Evolutionary conservation across 2,113 vertebrate species (phyloP).

Genomic region (Myrmecophaga tridactyla): DNA sequence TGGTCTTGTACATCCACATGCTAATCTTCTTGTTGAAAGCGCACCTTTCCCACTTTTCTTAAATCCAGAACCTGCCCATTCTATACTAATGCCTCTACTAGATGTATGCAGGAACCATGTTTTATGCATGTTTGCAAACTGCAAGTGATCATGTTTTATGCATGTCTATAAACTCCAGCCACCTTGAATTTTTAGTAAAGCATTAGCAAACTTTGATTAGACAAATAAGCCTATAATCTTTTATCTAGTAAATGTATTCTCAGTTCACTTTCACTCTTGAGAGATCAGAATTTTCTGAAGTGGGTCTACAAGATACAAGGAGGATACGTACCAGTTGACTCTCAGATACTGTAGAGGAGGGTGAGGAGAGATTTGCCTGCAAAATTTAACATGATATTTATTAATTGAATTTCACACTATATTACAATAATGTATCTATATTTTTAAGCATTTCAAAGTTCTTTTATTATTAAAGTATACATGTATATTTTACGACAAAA

Average conservation of each 20-base stretch:
- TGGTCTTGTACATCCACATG: not conserved
- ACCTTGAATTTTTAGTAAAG: not conserved
- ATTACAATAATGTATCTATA: not conserved
- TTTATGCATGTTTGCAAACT: not conserved
- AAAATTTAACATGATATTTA: slow-evolving; percentile 58
- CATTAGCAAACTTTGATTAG: not conserved
- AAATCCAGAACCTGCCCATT: not conserved
- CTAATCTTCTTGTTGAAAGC: not conserved
- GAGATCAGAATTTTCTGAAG: not conserved
- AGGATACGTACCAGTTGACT: slow-evolving; percentile 82
- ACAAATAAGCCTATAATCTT: not conserved
- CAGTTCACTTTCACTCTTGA: not conserved
- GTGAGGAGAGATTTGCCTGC: slow-evolving; percentile 88
- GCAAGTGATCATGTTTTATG: not conserved
- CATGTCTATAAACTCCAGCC: not conserved
- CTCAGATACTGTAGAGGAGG: slow-evolving; percentile 71
- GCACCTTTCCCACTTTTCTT: not conserved
- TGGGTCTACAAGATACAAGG: not conserved
- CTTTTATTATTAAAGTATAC: not conserved
- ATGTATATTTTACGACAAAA: not conserved
- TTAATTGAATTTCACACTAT: slow-evolving; percentile 20
- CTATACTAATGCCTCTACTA: not conserved
- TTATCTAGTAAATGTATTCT: not conserved
- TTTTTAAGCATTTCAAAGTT: not conserved
- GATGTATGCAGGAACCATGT: not conserved